phyloP scores from a whole-genome alignment of 2,113 vertebrate species.

The Protomyctophum bolini region DNA sequence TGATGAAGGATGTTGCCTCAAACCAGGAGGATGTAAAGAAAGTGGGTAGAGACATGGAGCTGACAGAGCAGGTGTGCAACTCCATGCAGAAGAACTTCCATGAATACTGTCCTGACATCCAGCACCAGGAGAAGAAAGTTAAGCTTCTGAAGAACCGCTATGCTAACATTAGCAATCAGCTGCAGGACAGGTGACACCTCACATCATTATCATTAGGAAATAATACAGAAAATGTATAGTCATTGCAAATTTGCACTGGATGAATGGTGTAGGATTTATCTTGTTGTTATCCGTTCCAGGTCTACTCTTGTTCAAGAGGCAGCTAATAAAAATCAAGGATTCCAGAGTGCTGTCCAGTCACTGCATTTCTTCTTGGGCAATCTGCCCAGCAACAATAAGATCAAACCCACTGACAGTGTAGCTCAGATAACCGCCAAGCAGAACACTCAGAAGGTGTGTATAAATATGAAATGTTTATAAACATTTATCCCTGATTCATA shows the following conservation, averaged over 20 bases:
- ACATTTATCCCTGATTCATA: neutral
- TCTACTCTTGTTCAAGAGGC: constrained; percentile 81
- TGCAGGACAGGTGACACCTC: constrained; percentile 84
- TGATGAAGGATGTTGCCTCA: constrained; percentile 72
- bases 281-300: constrained; percentile 64
- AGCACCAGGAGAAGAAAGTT: constrained; percentile 83
- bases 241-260: neutral
- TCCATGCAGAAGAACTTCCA: constrained; percentile 85
- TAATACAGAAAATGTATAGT: neutral
- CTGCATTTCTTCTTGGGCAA: constrained; percentile 89
- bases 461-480: neutral
- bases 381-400: constrained; percentile 78
- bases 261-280: neutral
- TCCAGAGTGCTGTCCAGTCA: constrained; percentile 84
- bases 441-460: constrained; percentile 86
- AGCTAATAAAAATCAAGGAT: constrained; percentile 84
- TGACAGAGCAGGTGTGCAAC: constrained; percentile 80
- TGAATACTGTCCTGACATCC: constrained; percentile 91
- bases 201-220: neutral
- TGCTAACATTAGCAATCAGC: constrained; percentile 81
- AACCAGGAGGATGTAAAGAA: constrained; percentile 83
- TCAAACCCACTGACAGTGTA: constrained; percentile 79
- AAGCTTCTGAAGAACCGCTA: constrained; percentile 89
- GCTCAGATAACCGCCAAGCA: constrained; percentile 84
- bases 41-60: constrained; percentile 85